Evolutionary conservation across 2,113 vertebrate genomes (phyloP).

Genomic region (Nerophis ophidion): DNA sequence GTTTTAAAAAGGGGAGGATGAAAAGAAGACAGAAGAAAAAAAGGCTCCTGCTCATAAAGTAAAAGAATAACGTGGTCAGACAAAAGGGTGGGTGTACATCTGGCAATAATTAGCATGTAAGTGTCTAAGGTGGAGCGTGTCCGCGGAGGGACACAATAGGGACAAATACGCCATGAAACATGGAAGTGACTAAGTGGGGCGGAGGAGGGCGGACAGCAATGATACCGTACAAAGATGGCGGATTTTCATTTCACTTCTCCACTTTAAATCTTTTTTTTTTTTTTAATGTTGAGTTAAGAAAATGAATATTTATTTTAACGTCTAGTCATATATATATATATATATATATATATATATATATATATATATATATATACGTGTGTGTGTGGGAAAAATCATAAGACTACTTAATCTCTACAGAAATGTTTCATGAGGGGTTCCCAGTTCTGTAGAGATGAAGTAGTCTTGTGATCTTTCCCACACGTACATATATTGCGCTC

Average conservation of each 20-base stretch:
- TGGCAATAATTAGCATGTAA: conserved; percentile 69
- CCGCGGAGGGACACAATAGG: conserved; percentile 22
- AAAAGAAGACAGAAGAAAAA: conserved; percentile 22
- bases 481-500: too few relatives aligned
- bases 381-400: too few relatives aligned
- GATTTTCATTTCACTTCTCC: not conserved
- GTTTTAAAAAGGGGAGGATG: conserved; percentile 6
- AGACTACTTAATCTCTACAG: too few relatives aligned
- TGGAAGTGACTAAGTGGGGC: conserved; percentile 7
- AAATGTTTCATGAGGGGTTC: too few relatives aligned
- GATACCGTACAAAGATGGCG: not conserved
- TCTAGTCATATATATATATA: too few relatives aligned
- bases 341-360: too few relatives aligned
- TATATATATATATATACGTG: too few relatives aligned
- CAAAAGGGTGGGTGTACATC: conserved; percentile 64
- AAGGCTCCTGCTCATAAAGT: conserved; percentile 59
- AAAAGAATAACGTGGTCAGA: conserved; percentile 42
- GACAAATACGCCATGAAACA: conserved; percentile 52
- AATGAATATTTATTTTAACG: too few relatives aligned
- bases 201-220: not conserved
- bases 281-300: not conserved
- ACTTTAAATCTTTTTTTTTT: not conserved
- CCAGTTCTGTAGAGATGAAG: too few relatives aligned
- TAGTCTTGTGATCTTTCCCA: too few relatives aligned
- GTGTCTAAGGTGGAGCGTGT: conserved; percentile 49